Base-by-base conservation (phyloP, 2,888 invertebrate genomes). In the Ommatoiulus sabulosus region DNA sequence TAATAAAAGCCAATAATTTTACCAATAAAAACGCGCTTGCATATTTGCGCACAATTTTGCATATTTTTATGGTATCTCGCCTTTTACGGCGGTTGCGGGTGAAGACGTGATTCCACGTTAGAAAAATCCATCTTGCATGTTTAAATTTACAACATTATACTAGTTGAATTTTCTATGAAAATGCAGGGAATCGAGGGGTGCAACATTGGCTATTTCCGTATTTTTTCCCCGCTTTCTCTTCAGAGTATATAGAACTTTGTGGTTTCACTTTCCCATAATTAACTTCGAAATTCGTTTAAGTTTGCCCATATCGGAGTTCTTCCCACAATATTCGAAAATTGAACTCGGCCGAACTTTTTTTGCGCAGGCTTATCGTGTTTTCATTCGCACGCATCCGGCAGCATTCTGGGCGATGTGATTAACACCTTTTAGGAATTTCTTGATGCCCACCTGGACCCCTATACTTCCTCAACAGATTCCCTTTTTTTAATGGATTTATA, bases 391-490 rank as follows among this genome's bases (percentile, higher is more conserved):
- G 72, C 24, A 72, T 72, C 72, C 72, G 72, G 72, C 72, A 72
- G 72, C 72, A 72, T 72, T 72, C 72, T 72, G 72, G 72, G 8
- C 24, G 72, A 72, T 72, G 72, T 72, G 72, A 72, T 72, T 72
- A 72, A 72, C 72, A 72, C 72, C 72, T 72, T 72, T 72, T 72
- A 17, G 72, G n/a, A 72, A 72, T 72, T 72, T 72, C n/a, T 6
- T 1, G 72, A 72, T 72, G 72, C 72, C 72, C 72, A 72, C 72
- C 72, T 72, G 72, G 72, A 5, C 72, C 20, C 72, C 24, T 17
- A 72, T 72, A 72, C 72, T 72, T 72, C 72, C 72, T 72, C 24
- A 72, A 72, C 72, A 72, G 72, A 72, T 72, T 72, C 72, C 72
- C 72, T 72, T 72, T 48, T 35, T 72, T 72, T 72, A 72, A 72